Percentiles rank a stretch among this genome's conserved stretches.
Conservation (phyloP, 1,140 invertebrate species). For the Hyposmocoma kahamanoa region DNA sequence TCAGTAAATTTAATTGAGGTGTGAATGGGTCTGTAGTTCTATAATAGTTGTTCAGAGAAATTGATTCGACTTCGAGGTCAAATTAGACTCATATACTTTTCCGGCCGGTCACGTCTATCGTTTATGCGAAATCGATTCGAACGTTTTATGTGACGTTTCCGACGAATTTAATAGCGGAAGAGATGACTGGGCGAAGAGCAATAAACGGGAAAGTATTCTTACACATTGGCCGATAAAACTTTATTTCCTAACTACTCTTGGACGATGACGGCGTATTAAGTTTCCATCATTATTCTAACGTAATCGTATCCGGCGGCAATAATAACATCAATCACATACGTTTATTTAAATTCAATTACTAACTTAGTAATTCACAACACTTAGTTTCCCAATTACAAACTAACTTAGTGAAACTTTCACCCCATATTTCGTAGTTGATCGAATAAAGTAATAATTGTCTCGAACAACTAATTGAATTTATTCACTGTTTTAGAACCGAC, state of each 20-base stretch:
- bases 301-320: conserved; percentile 11
- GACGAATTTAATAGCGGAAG: conserved; percentile 60
- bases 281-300: conserved; percentile 24
- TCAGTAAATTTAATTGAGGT: too few relatives aligned
- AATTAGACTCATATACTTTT: conserved; percentile 50
- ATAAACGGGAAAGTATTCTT: conserved; percentile 66
- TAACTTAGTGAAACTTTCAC: too few relatives aligned
- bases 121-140: conserved; percentile 70
- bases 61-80: conserved; percentile 15
- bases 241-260: conserved; percentile 38
- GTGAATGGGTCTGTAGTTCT: too few relatives aligned
- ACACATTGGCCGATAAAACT: conserved; percentile 59
- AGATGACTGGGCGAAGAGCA: conserved; percentile 60
- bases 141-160: conserved; percentile 66
- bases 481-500: background rate
- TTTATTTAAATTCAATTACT: conserved; percentile 16
- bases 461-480: too few relatives aligned
- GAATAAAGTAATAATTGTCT: too few relatives aligned
- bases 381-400: too few relatives aligned
- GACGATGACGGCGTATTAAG: conserved; percentile 18
- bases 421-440: too few relatives aligned
- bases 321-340: conserved; percentile 15
- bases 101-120: conserved; percentile 56
- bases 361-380: too few relatives aligned
- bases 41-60: too few relatives aligned